Conservation (phyloP, 1,140 invertebrate genomes). For the Matsumurasca onukii region DNA sequence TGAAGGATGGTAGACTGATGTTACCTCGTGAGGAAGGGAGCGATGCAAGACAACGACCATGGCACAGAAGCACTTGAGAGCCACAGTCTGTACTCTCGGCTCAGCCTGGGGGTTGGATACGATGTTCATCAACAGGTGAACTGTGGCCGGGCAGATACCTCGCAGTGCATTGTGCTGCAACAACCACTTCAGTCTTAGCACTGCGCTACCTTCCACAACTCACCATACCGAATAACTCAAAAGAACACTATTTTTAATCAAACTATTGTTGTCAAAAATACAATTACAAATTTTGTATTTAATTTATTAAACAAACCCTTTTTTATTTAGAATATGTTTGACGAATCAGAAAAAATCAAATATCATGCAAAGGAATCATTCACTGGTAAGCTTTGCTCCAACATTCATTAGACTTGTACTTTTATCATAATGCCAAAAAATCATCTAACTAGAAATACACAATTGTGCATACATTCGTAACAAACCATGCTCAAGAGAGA, state of each 20-base stretch:
- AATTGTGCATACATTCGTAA: no score
- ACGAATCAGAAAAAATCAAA: no score
- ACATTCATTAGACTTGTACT: no score
- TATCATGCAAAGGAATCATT: no score
- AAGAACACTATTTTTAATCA: neutral
- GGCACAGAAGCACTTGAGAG: constrained; percentile 57
- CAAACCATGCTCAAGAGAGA: no score
- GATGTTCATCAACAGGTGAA: constrained; percentile 57
- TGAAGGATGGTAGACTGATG: no score
- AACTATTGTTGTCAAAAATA: neutral
- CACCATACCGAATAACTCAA: constrained; percentile 19
- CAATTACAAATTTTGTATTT: no score
- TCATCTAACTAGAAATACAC: no score
- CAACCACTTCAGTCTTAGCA: constrained; percentile 30
- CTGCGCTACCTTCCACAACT: neutral
- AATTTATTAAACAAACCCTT: no score
- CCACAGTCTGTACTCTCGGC: constrained; percentile 47
- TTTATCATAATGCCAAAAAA: no score
- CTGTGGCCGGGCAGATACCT: constrained; percentile 61
- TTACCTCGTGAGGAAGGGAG: constrained; percentile 60
- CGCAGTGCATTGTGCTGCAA: constrained; percentile 60
- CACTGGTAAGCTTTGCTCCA: no score
- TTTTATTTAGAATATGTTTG: no score
- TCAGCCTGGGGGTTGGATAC: constrained; percentile 49
- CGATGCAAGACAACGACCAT: constrained; percentile 58